phyloP scores from a whole-genome alignment of 1,140 invertebrate species.

The Aphis gossypii region DNA sequence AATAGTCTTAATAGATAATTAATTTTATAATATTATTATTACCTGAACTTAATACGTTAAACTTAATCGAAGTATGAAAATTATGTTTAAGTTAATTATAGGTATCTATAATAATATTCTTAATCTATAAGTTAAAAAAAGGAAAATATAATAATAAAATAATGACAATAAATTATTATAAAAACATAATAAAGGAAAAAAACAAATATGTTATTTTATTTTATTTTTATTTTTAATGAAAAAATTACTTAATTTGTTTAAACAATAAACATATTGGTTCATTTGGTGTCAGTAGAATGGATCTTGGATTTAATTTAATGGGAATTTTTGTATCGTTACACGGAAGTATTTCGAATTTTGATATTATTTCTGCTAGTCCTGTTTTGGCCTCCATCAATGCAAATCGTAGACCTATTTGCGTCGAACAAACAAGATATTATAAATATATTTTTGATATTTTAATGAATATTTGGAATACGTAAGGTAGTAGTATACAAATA shows the following conservation, averaged over 20 bases:
- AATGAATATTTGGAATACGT: background rate
- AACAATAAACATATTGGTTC: conserved; percentile 57
- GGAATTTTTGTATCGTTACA: conserved; percentile 57
- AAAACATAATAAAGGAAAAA: background rate
- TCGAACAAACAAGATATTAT: background rate
- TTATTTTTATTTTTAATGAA: background rate
- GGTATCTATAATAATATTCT: too few species aligned
- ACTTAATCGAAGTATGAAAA: too few species aligned
- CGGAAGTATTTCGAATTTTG: conserved; percentile 57
- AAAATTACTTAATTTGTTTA: background rate
- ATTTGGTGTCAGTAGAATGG: conserved; percentile 58
- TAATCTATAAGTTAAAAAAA: too few species aligned
- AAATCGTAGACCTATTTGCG: conserved; percentile 63
- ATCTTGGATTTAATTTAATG: conserved; percentile 57
- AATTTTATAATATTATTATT: too few species aligned
- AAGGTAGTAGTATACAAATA: background rate
- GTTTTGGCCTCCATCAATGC: conserved; percentile 69
- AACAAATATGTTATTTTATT: background rate
- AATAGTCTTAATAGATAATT: too few species aligned
- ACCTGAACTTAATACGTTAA: too few species aligned
- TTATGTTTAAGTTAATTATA: too few species aligned
- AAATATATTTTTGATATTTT: background rate
- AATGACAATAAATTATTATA: background rate
- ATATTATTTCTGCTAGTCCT: conserved; percentile 63
- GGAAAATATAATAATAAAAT: too few species aligned